These are phyloP conservation scores for Rhodophaea formosa DNA, from an alignment of 2,888 invertebrate species.

Conservation along the genomic window DNA sequence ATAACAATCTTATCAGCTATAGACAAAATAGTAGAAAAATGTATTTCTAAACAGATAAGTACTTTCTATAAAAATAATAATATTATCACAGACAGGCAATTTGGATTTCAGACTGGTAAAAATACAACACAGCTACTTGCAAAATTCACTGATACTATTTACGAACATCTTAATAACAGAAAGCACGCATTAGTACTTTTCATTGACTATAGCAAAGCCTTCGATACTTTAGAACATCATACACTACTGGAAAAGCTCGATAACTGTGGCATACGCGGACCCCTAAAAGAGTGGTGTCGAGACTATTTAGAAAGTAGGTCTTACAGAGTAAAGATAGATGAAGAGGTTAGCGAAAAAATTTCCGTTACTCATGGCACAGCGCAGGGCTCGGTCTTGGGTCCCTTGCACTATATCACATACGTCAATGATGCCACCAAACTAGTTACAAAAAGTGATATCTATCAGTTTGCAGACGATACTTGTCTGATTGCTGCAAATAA, in stretches of 20 bases:
- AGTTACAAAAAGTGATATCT: slow-evolving; percentile 19
- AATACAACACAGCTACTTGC: slow-evolving; percentile 13
- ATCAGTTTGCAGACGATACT: slow-evolving; percentile 30
- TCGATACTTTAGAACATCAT: slow-evolving; percentile 20
- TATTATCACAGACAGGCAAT: slow-evolving; percentile 14
- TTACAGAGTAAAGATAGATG: slow-evolving; percentile 21
- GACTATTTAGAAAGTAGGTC: slow-evolving; percentile 23
- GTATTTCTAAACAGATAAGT: slow-evolving; percentile 14
- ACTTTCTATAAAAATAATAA: slow-evolving; percentile 5
- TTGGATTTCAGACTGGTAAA: slow-evolving; percentile 16
- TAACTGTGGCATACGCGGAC: slow-evolving; percentile 25
- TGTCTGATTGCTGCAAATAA: slow-evolving; percentile 27
- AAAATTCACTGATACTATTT: slow-evolving; percentile 14
- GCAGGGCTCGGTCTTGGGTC: slow-evolving; percentile 29
- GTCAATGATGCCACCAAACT: slow-evolving; percentile 22
- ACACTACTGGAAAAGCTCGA: slow-evolving; percentile 16
- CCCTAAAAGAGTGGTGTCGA: slow-evolving; percentile 23
- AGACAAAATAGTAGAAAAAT: slow-evolving; percentile 18
- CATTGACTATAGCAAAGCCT: slow-evolving; percentile 25
- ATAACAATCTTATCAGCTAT: slow-evolving; percentile 16
- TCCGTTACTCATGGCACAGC: slow-evolving; percentile 25
- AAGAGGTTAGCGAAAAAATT: slow-evolving; percentile 18
- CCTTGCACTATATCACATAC: slow-evolving; percentile 28
- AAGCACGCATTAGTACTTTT: slow-evolving; percentile 20
- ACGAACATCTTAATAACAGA: slow-evolving; percentile 16